These are phyloP conservation scores for human (Homo sapiens) DNA, from an alignment of 2,113 vertebrate species.

Conservation along the genomic window DNA sequence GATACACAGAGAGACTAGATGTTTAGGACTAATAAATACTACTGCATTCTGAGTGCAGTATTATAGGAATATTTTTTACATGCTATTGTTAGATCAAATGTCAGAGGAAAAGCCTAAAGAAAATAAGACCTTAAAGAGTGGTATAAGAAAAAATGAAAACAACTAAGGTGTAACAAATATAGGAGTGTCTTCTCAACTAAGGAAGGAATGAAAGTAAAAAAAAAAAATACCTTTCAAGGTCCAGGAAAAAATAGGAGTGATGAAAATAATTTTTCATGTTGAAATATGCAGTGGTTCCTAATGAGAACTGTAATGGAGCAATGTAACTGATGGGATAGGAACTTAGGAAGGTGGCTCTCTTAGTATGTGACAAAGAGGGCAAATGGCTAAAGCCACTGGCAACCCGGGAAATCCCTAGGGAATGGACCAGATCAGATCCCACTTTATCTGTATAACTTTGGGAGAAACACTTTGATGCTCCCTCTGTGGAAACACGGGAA, in stretches of 20 bases:
- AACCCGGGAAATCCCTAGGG: background rate
- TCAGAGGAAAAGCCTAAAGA: background rate
- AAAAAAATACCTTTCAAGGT: background rate
- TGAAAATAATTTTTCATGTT: background rate
- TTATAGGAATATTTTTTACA: background rate
- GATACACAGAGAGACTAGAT: background rate
- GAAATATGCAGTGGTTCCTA: background rate
- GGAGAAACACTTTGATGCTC: background rate
- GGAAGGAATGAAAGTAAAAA: background rate
- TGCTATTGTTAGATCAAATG: background rate
- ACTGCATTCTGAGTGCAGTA: background rate
- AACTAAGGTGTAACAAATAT: background rate
- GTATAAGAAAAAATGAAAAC: background rate
- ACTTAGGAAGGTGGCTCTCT: background rate
- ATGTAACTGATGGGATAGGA: background rate
- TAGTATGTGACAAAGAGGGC: background rate
- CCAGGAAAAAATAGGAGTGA: background rate
- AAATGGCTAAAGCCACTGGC: too few species aligned
- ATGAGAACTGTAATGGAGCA: background rate
- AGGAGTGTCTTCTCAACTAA: background rate
- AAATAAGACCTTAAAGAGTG: background rate
- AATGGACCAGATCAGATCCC: fast-evolving
- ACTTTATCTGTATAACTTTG: background rate
- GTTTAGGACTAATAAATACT: background rate
- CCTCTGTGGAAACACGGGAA: background rate